Evolutionary conservation across 35 echinoderm and acorn worm species (phyloP).

Genomic region (Stichopus chloronotus): DNA sequence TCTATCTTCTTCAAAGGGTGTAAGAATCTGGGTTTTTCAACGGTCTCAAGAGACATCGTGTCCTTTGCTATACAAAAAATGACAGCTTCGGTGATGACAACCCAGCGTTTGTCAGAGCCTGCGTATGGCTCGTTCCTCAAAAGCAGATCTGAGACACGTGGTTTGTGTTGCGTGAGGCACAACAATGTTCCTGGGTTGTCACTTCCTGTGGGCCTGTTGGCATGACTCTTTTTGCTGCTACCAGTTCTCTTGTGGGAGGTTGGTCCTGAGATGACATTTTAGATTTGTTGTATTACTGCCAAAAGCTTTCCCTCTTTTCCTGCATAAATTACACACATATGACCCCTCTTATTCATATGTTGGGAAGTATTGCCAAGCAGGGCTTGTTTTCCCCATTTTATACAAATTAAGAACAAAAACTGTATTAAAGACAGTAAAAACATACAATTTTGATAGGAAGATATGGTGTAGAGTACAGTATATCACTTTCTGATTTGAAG

Average conservation of each 20-base stretch:
- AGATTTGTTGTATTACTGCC: not conserved
- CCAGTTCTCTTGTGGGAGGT: not conserved
- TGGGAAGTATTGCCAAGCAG: not conserved
- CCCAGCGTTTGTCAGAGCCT: not conserved
- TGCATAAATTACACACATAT: not conserved
- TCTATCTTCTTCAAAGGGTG: slow-evolving; percentile 4
- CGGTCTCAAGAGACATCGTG: not conserved
- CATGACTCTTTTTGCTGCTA: not conserved
- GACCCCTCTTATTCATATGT: not conserved
- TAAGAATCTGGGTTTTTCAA: slow-evolving; percentile 25
- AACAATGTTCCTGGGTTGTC: not conserved
- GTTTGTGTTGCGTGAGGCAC: not conserved
- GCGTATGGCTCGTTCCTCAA: not conserved
- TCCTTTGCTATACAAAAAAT: slow-evolving; percentile 29
- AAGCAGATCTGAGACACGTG: too few relatives aligned
- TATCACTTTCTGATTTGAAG: too few relatives aligned
- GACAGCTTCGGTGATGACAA: not conserved
- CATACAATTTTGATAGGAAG: too few relatives aligned
- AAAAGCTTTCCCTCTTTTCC: not conserved
- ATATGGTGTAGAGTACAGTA: too few relatives aligned
- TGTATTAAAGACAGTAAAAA: too few relatives aligned
- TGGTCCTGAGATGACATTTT: not conserved
- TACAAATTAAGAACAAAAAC: too few relatives aligned
- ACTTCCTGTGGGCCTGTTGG: not conserved
- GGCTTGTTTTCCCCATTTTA: not conserved